phyloP scores from a whole-genome alignment of 1,140 invertebrate species.

The Pseudomyrmex dendroicus region DNA sequence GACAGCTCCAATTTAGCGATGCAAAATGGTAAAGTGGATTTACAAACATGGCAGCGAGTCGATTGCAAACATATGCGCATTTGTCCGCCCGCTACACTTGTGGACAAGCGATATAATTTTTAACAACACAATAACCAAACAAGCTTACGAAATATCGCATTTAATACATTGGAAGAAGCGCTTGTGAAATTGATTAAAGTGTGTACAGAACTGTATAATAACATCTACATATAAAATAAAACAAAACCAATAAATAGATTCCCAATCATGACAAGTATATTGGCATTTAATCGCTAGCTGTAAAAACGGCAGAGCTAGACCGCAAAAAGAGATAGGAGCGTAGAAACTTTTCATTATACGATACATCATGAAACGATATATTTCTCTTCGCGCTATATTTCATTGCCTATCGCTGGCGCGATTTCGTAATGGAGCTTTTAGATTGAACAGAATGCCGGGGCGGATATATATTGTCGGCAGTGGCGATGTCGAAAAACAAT shows the following conservation, averaged over 20 bases:
- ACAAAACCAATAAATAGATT: neutral
- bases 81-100: neutral
- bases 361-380: neutral
- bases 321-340: no score
- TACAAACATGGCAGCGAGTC: conserved; percentile 46
- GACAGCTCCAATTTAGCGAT: conserved; percentile 46
- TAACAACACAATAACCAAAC: conserved; percentile 24
- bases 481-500: conserved; percentile 34
- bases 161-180: neutral
- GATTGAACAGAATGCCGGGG: conserved; percentile 25
- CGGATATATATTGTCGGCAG: conserved; percentile 26
- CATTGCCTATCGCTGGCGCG: neutral
- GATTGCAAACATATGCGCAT: conserved; percentile 49
- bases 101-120: conserved; percentile 39
- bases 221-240: neutral
- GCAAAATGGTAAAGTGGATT: conserved; percentile 56
- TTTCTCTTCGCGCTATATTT: conserved; percentile 12
- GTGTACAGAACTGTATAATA: neutral
- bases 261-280: no score
- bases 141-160: conserved; percentile 25
- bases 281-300: neutral
- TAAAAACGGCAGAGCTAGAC: neutral
- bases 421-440: conserved; percentile 49
- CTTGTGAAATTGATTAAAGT: conserved; percentile 13
- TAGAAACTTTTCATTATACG: neutral